Conservation (phyloP, 1,140 invertebrate genomes). For the Sinella curviseta region DNA sequence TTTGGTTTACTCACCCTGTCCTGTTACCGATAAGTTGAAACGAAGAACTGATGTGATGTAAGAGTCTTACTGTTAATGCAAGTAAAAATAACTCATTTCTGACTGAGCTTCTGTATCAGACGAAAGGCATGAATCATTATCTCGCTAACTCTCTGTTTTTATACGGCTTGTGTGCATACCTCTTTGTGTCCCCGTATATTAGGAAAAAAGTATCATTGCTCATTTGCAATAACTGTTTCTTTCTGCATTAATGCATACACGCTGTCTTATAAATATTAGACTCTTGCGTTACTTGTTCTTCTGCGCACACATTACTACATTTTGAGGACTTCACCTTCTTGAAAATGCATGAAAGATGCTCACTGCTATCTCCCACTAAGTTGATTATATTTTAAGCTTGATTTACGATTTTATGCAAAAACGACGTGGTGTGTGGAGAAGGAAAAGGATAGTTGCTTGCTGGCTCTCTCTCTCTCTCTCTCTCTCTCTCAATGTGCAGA, state of each 20-base stretch:
- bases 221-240: no score
- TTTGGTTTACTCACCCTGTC: no score
- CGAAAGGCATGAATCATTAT: constrained; percentile 14
- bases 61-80: no score
- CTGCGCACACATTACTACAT: no score
- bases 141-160: neutral
- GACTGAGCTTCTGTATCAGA: neutral
- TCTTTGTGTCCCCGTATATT: no score
- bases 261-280: neutral
- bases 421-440: constrained; percentile 2
- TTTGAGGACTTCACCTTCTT: constrained; percentile 15
- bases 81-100: neutral
- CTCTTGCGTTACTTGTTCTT: no score
- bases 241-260: no score
- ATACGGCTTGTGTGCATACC: no score
- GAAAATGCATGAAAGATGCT: constrained; percentile 26
- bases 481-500: neutral
- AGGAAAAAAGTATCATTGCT: no score
- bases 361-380: constrained; percentile 13
- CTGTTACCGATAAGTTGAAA: no score
- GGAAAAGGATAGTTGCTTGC: neutral
- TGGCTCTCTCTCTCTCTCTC: neutral
- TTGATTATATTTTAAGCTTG: constrained; percentile 28
- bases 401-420: constrained; percentile 26
- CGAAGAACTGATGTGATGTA: no score